Percentiles rank a stretch among this genome's conserved stretches.
phyloP scores from a whole-genome alignment of 2,888 invertebrate genomes.

The Colostygia pectinataria region DNA sequence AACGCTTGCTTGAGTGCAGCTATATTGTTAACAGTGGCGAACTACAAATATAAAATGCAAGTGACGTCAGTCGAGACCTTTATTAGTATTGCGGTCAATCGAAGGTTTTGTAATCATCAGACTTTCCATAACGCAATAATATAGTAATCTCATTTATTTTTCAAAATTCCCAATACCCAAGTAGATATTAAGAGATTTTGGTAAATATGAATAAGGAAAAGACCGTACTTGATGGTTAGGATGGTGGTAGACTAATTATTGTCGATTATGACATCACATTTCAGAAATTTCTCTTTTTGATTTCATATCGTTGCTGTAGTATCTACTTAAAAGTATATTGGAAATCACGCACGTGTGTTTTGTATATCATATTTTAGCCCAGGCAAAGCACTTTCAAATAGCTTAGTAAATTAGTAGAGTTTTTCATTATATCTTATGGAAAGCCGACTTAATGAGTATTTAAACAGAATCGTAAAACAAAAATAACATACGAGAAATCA shows the following conservation, averaged over 20 bases:
- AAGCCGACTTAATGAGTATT: constrained; percentile 5
- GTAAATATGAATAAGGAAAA: no score
- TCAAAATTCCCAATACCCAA: background rate
- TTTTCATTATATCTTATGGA: background rate
- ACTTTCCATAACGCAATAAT: constrained; percentile 1
- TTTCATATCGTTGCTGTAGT: no score
- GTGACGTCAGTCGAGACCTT: constrained; percentile 10
- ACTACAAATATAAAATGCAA: constrained; percentile 5
- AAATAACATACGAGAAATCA: constrained; percentile 9
- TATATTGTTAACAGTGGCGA: constrained; percentile 3
- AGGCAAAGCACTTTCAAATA: background rate
- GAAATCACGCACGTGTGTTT: no score
- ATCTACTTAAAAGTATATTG: no score
- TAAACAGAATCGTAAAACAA: constrained; percentile 7
- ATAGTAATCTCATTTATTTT: background rate
- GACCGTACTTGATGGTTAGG: no score
- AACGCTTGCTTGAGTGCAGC: background rate
- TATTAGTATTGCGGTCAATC: constrained; percentile 1
- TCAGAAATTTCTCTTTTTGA: no score
- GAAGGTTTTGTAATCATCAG: constrained; percentile 1
- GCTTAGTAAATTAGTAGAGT: background rate
- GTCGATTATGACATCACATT: no score
- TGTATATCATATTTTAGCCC: background rate
- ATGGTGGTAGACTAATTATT: no score
- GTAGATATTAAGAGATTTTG: no score